These are phyloP conservation scores for Chironomus tepperi DNA, from an alignment of 1,140 invertebrate species.

Conservation along the genomic window DNA sequence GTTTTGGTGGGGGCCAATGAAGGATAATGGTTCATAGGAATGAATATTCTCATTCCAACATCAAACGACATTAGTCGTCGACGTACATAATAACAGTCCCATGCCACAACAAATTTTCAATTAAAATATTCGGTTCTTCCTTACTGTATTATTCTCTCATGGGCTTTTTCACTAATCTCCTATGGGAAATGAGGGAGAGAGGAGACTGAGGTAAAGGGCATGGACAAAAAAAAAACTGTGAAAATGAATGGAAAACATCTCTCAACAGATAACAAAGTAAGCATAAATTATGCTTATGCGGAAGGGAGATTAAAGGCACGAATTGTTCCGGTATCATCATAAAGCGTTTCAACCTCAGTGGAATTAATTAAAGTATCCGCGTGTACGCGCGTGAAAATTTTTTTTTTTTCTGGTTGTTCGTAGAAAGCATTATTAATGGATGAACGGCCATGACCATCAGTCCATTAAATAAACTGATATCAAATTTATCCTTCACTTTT, in stretches of 20 bases:
- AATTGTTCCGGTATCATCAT: not conserved
- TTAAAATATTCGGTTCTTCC: not conserved
- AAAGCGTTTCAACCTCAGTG: not conserved
- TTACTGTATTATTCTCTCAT: not conserved
- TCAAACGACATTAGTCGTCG: not conserved
- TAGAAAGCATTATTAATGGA: not conserved
- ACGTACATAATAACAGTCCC: not conserved
- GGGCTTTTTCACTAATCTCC: not conserved
- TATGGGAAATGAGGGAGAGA: not conserved
- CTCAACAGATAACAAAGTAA: not conserved
- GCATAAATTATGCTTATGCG: conserved; percentile 12
- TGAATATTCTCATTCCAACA: not conserved
- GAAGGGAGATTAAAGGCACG: not conserved
- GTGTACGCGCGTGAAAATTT: not conserved
- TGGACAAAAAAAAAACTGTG: no score
- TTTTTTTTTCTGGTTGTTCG: no score
- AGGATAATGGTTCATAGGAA: not conserved
- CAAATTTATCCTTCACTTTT: not conserved
- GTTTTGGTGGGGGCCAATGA: not conserved
- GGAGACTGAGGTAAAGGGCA: not conserved
- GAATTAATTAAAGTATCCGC: conserved; percentile 1
- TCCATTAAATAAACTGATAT: not conserved
- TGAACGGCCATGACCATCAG: not conserved
- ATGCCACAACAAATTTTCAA: not conserved
- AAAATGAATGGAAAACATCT: no score